A percentile compares a stretch with the other conserved stretches of the same genome.
Evolutionary conservation across 2,113 vertebrate species (phyloP).

Genomic region (Platysteira castanea): DNA sequence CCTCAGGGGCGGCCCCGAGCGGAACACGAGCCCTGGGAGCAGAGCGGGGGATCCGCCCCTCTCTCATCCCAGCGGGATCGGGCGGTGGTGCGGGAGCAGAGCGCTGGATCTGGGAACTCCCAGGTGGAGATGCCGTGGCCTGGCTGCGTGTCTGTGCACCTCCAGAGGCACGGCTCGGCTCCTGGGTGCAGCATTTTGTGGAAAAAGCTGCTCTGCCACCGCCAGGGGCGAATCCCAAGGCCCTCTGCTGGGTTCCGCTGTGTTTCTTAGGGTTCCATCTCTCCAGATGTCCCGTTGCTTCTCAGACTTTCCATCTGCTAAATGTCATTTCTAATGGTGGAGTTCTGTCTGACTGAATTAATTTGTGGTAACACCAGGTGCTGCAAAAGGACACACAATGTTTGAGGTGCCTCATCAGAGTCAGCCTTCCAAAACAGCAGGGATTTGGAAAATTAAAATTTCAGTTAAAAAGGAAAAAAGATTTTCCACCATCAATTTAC

Average conservation of each 20-base stretch:
- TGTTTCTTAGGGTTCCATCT: accelerated
- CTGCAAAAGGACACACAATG: not conserved
- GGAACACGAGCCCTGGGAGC: not conserved
- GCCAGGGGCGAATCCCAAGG: not conserved
- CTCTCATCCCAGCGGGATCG: accelerated
- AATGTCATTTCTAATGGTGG: not conserved
- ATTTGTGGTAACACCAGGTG: not conserved
- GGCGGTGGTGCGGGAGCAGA: accelerated
- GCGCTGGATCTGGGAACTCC: not conserved
- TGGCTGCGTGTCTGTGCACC: accelerated
- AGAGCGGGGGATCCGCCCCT: not conserved
- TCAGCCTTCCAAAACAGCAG: not conserved
- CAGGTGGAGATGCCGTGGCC: accelerated
- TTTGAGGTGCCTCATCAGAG: not conserved
- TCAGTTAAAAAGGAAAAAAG: not conserved
- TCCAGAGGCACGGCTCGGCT: not conserved
- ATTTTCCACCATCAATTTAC: not conserved
- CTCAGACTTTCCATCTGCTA: no score
- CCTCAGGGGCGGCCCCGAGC: not conserved
- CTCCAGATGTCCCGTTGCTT: accelerated
- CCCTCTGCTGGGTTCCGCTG: no score
- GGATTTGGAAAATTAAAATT: not conserved
- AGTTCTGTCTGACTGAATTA: not conserved
- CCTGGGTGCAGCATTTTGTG: accelerated
- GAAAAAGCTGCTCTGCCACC: not conserved